Base-by-base conservation (phyloP, 1,140 invertebrate species). In the Penaeus indicus region DNA sequence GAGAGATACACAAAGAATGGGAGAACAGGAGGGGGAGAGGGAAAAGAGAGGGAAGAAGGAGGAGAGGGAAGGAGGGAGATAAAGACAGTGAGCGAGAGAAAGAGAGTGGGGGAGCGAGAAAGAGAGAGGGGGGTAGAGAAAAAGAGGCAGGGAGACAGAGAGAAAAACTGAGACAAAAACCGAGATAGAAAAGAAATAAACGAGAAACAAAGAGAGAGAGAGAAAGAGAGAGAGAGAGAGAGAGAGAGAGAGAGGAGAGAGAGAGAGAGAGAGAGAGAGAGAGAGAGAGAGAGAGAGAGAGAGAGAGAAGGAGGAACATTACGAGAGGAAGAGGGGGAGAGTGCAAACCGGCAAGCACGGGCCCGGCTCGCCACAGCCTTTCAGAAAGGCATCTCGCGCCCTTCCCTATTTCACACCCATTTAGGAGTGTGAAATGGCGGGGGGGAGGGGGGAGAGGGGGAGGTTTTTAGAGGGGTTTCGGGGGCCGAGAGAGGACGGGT, bases 291-390 rank as follows among this genome's bases (percentile, higher is more conserved):
- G 25, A 63, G 54, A 63, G 21, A 27, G 25, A 82, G 21, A 32
- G 80, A 82, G 25, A 63, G 25, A 27, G 16, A 54, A 21, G 11
- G 25, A 63, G 16, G 64, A 1, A 61, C 13, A 81, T 22, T 13
- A 60, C 27, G 80, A 82, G 54, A 82, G 54, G 64, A 25, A 63
- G 60, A 82, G 61, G 42, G 62, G 69, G 27, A 84, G 62, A 84
- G 62, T 5, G 3, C 47, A 54, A 54, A 54, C 8, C 8, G 47
- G 47, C 47, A 54, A 54, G 47, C 8, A 11, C 0, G 8, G 13
- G 8, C 47, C 13, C 8, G 8, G 47, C 8, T 10, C 3, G 13
- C 47, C 47, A 54, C 47, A 54, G 11, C 47, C 47, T 54, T 10
- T 54, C 47, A 10, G 47, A 3, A 54, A 54, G 47, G 47, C 47